phyloP scores from a whole-genome alignment of 2,888 invertebrate species.

The Luperina testacea region DNA sequence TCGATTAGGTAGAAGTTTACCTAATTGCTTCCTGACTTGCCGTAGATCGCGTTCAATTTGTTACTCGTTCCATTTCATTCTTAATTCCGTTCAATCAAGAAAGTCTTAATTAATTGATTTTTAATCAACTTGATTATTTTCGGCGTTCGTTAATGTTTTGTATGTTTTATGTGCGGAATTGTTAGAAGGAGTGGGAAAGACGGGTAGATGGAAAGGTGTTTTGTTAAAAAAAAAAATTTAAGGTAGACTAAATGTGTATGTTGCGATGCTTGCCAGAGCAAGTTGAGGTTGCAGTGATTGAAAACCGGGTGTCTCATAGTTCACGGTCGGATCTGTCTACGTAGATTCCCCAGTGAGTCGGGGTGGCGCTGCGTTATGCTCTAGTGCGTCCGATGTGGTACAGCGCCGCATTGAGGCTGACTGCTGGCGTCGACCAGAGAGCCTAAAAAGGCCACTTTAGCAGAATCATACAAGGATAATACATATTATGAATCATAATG shows the following conservation, averaged over 20 bases:
- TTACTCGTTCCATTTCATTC: slow-evolving; percentile 71
- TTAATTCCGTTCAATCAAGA: slow-evolving; percentile 64
- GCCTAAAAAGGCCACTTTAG: no score
- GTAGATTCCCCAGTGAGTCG: neutral
- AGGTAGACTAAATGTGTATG: neutral
- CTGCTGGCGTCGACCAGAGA: neutral
- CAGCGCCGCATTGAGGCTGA: neutral
- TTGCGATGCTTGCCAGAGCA: neutral
- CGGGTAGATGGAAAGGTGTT: neutral
- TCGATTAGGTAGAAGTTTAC: slow-evolving; percentile 70
- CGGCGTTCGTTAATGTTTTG: slow-evolving; percentile 11
- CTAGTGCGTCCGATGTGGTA: neutral
- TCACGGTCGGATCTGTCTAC: neutral
- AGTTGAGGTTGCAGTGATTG: neutral
- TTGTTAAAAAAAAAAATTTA: neutral
- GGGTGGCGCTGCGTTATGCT: no score
- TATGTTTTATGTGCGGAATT: neutral
- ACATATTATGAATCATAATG: no score
- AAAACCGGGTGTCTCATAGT: neutral
- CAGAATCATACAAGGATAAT: no score
- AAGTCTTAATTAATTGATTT: slow-evolving; percentile 64
- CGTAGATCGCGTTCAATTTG: slow-evolving; percentile 71
- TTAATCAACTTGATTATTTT: slow-evolving; percentile 55
- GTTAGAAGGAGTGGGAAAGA: neutral
- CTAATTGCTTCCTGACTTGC: slow-evolving; percentile 73